Base-by-base conservation (phyloP, 1,140 invertebrate genomes). In the Gonioctena quinquepunctata region DNA sequence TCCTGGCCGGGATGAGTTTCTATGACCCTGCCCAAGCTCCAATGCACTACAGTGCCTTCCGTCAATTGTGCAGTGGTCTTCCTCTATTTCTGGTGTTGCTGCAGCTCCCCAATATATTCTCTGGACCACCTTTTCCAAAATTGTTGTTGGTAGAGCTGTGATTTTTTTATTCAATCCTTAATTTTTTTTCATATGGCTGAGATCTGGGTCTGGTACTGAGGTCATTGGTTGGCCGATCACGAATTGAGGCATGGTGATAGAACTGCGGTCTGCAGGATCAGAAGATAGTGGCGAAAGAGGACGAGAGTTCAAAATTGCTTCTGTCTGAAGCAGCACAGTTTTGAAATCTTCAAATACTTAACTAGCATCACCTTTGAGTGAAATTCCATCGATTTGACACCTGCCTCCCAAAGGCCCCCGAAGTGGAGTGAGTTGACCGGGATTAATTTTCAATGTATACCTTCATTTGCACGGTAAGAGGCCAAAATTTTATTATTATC, bases 351-450 rank as follows among this genome's bases (percentile, higher is more conserved):
- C 79, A 42, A 72, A 80, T 6, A 71, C 78, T 5, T 80, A 66
- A 66, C 72, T 61, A 23, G 70, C 66, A n/a, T 67, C 25, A 5
- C 73, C 67, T 23, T 71, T 18, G 76, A 48, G 52, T 77, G 72
- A 50, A 22, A 49, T 42, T 81, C 69, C 54, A 71, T 18, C n/a
- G 62, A 60, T 62, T 79, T 76, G 5, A 84, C 78, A 0, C 54
- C 56, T 21, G 73, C 54, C 59, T 84, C 82, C 82, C 72, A 84
- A 23, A 77, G 72, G 2, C 83, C 83, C 56, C 84, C 83, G 48
- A 80, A 77, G 66, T 83, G 73, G 2, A 78, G 73, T 13, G 73
- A 73, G 23, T 42, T 2, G 2, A 77, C 75, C 11, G 77, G 78
- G 27, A 78, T 83, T 68, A 85, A 85, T 66, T 83, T 71, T 81